Conservation (phyloP, 1,140 invertebrate species). For the Drosophila nebulosa region DNA sequence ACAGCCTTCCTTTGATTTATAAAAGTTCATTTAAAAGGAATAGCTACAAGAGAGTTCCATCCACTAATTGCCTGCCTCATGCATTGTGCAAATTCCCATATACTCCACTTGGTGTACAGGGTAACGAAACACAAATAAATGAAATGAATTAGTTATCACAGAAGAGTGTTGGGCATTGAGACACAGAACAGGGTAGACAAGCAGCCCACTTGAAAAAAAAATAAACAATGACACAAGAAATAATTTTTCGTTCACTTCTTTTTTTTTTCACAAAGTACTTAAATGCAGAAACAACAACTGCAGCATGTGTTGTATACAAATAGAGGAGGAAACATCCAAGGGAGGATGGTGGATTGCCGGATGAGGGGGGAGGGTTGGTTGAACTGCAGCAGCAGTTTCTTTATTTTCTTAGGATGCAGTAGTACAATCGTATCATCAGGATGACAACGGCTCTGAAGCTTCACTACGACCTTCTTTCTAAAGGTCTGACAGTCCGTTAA, state of each 20-base stretch:
- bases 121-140: conserved; percentile 46
- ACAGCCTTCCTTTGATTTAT: too few relatives aligned
- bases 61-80: too few relatives aligned
- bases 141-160: conserved; percentile 12
- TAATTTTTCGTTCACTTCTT: conserved; percentile 8
- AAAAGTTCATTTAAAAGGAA: too few relatives aligned
- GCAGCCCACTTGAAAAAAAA: conserved; percentile 52
- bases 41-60: too few relatives aligned
- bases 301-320: conserved; percentile 64
- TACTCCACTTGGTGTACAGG: neutral
- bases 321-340: conserved; percentile 11
- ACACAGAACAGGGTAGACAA: neutral
- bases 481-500: conserved; percentile 39
- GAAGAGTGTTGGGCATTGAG: neutral
- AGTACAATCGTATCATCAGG: neutral
- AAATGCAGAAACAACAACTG: conserved; percentile 58
- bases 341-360: neutral
- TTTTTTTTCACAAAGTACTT: conserved; percentile 61
- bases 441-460: conserved; percentile 13
- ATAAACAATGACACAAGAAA: conserved; percentile 69
- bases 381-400: conserved; percentile 18
- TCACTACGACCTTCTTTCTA: conserved; percentile 20
- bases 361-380: conserved; percentile 27
- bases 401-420: conserved; percentile 66
- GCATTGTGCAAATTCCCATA: neutral